Evolutionary conservation across 2,113 vertebrate genomes (phyloP).

Genomic region (Gadus macrocephalus): DNA sequence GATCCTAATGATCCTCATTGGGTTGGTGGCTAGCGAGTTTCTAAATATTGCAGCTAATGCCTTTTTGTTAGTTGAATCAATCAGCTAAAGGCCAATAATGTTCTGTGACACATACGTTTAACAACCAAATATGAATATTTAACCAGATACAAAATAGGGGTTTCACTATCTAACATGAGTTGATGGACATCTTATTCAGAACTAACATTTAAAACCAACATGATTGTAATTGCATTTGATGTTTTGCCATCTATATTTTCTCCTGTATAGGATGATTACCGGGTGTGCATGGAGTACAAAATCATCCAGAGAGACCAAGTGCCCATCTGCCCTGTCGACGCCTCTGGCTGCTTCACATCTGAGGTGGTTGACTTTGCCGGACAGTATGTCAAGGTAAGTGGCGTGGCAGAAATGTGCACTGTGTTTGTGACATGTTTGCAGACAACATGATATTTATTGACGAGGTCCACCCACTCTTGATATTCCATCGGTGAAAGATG

Average conservation of each 20-base stretch:
- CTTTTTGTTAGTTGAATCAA: not conserved
- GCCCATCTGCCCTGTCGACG: conserved; percentile 92
- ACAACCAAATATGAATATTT: too few species aligned
- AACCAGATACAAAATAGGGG: too few species aligned
- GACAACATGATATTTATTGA: not conserved
- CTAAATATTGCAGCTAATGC: not conserved
- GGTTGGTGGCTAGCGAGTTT: not conserved
- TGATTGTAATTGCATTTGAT: not conserved
- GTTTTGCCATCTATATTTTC: not conserved
- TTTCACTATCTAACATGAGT: too few species aligned
- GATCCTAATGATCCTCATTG: conserved; percentile 12
- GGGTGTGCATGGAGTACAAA: conserved; percentile 89
- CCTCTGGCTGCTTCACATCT: conserved; percentile 89
- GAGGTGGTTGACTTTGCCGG: conserved; percentile 92
- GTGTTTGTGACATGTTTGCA: not conserved
- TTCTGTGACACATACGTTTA: too few species aligned
- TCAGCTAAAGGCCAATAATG: not conserved
- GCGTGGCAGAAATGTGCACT: conserved; percentile 40
- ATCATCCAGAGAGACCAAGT: conserved; percentile 91
- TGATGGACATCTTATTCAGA: not conserved
- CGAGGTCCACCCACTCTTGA: not conserved
- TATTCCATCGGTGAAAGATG: too few species aligned
- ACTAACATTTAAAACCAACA: not conserved
- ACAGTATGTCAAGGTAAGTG: conserved; percentile 94
- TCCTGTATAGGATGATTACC: conserved; percentile 84